These are phyloP conservation scores for Matsumyia berberina DNA, from an alignment of 2,888 invertebrate species.

Conservation along the genomic window DNA sequence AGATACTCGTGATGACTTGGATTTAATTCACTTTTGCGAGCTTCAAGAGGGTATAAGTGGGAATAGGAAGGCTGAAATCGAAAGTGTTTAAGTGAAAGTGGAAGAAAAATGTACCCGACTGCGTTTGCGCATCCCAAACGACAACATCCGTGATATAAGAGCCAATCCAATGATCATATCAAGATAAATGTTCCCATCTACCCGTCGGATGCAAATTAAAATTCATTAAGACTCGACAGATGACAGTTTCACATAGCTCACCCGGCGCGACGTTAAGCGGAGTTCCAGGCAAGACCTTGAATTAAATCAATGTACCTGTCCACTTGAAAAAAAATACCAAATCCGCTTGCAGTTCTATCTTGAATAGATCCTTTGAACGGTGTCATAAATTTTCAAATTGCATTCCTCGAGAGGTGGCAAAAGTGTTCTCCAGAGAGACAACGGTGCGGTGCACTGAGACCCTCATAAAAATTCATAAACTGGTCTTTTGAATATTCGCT, in stretches of 20 bases:
- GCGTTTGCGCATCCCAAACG: conserved; percentile 15
- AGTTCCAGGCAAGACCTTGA: neutral
- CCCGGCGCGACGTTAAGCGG: neutral
- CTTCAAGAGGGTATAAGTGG: neutral
- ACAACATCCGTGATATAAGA: neutral
- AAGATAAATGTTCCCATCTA: conserved; percentile 17
- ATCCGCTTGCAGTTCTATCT: conserved; percentile 1
- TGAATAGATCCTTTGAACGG: conserved; percentile 8
- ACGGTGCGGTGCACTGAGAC: neutral
- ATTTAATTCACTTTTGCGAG: neutral
- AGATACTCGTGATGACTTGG: neutral
- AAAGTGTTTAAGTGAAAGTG: conserved; percentile 12
- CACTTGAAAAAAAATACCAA: conserved; percentile 6
- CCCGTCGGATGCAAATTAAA: conserved; percentile 14
- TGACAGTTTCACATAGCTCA: neutral
- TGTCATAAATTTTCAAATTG: conserved; percentile 8
- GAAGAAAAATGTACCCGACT: neutral
- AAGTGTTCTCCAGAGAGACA: neutral
- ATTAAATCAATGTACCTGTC: conserved; percentile 6
- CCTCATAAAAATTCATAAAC: conserved; percentile 28
- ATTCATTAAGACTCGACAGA: conserved; percentile 14
- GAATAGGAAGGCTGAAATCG: neutral
- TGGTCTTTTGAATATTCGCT: conserved; percentile 40
- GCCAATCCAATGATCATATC: neutral
- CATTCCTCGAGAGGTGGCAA: conserved; percentile 18